Percentiles rank a stretch among this genome's conserved stretches.
Conservation (phyloP, 2,113 vertebrate species). For the Prunella fulvescens region DNA sequence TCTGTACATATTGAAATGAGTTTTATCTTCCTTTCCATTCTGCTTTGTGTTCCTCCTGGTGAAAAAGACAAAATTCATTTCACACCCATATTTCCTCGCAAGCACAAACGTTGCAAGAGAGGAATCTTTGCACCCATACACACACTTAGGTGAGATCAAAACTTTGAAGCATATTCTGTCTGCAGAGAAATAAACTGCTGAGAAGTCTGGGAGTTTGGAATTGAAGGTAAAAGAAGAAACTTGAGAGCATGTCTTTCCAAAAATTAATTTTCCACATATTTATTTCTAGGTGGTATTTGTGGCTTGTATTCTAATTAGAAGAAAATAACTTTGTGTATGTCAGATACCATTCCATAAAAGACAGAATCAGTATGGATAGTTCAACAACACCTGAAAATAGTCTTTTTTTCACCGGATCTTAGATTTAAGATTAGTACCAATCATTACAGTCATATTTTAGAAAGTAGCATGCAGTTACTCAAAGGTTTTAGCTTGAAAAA, state of each 20-base stretch:
- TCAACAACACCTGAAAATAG: not conserved
- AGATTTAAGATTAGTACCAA: not conserved
- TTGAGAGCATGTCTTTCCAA: not conserved
- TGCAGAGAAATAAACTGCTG: not conserved
- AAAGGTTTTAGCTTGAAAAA: not conserved
- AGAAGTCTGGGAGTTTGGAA: not conserved
- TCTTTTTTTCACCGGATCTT: not conserved
- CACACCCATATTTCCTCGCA: not conserved
- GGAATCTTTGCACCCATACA: not conserved
- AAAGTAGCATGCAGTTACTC: not conserved
- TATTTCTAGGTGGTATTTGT: not conserved
- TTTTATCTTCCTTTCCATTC: conserved; percentile 39
- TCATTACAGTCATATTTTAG: not conserved
- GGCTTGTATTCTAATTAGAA: not conserved
- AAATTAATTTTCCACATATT: not conserved
- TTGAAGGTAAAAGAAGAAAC: not conserved
- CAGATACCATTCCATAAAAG: not conserved
- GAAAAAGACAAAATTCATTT: conserved; percentile 28
- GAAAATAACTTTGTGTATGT: not conserved
- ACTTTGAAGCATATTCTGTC: not conserved
- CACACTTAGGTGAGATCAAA: not conserved
- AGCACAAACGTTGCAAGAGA: not conserved
- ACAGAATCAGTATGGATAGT: not conserved
- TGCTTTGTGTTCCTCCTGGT: not conserved
- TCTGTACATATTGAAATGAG: conserved; percentile 58